phyloP scores from a whole-genome alignment of 2,888 invertebrate genomes.

The Ormia ochracea region DNA sequence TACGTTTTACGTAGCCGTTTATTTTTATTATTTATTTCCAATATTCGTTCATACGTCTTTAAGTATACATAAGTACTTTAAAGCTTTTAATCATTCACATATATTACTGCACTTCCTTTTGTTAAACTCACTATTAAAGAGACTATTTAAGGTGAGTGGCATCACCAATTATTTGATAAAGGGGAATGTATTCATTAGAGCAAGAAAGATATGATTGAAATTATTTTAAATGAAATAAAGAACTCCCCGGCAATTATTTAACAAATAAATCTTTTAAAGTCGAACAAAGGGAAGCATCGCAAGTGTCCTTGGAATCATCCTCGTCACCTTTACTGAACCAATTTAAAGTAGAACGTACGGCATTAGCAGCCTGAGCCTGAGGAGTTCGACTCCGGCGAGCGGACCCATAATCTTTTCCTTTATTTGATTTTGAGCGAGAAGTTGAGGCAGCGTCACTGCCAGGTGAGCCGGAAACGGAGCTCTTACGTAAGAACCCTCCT shows the following conservation, averaged over 20 bases:
- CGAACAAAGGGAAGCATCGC: slow-evolving; percentile 89
- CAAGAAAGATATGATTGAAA: background rate
- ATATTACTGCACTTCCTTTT: slow-evolving; percentile 24
- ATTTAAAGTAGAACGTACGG: slow-evolving; percentile 73
- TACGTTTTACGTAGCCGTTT: background rate
- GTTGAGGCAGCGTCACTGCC: slow-evolving; percentile 58
- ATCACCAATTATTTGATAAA: background rate
- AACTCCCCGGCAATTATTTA: slow-evolving; percentile 80
- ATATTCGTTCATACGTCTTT: background rate
- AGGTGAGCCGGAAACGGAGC: slow-evolving; percentile 74
- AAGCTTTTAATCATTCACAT: slow-evolving; percentile 45
- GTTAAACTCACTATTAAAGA: background rate
- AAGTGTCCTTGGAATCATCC: slow-evolving; percentile 82
- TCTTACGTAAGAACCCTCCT: slow-evolving; percentile 86
- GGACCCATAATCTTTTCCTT: slow-evolving; percentile 75
- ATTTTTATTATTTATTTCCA: background rate
- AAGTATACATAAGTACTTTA: slow-evolving; percentile 18
- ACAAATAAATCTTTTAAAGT: slow-evolving; percentile 91
- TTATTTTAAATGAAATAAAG: slow-evolving; percentile 68
- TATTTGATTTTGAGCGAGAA: slow-evolving; percentile 65
- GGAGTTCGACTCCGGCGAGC: slow-evolving; percentile 70
- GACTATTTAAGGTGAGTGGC: background rate
- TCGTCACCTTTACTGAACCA: slow-evolving; percentile 85
- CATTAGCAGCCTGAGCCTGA: slow-evolving; percentile 71
- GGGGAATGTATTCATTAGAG: background rate